These are phyloP conservation scores for Microtus oregoni DNA, from an alignment of 2,113 vertebrate species.

Conservation along the genomic window DNA sequence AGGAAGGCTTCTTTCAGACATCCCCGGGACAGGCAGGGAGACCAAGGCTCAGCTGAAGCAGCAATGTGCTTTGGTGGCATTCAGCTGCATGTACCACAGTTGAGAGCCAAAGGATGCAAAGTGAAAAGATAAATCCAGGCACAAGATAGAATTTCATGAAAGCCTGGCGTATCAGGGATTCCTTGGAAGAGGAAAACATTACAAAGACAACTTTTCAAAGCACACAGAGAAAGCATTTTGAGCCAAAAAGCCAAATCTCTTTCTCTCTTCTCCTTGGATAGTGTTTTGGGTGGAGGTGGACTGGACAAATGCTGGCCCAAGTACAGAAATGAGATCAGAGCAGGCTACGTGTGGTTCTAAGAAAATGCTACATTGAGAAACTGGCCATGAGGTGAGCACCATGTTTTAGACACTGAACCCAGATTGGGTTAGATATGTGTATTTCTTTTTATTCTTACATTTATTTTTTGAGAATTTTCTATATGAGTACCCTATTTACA, in stretches of 20 bases:
- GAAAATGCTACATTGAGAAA: neutral
- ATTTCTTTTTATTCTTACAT: neutral
- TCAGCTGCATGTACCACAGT: neutral
- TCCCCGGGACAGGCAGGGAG: neutral
- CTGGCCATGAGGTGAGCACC: neutral
- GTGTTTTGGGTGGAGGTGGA: neutral
- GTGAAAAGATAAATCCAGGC: neutral
- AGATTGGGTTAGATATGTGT: neutral
- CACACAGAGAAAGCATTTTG: neutral
- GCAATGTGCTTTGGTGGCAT: neutral
- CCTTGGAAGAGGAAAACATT: neutral
- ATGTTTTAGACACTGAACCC: neutral
- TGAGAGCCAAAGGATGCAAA: neutral
- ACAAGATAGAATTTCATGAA: neutral
- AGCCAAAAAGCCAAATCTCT: neutral
- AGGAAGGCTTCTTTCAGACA: neutral
- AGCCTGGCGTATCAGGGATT: neutral
- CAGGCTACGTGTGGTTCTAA: neutral
- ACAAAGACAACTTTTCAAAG: neutral
- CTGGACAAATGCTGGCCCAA: neutral
- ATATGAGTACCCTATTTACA: no score
- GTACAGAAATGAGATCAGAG: constrained; percentile 13
- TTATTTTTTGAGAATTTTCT: neutral
- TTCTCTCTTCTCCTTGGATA: neutral
- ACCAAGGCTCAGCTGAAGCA: neutral